Evolutionary conservation across 2,888 invertebrate genomes (phyloP).

Genomic region (Sarcophaga variegata): DNA sequence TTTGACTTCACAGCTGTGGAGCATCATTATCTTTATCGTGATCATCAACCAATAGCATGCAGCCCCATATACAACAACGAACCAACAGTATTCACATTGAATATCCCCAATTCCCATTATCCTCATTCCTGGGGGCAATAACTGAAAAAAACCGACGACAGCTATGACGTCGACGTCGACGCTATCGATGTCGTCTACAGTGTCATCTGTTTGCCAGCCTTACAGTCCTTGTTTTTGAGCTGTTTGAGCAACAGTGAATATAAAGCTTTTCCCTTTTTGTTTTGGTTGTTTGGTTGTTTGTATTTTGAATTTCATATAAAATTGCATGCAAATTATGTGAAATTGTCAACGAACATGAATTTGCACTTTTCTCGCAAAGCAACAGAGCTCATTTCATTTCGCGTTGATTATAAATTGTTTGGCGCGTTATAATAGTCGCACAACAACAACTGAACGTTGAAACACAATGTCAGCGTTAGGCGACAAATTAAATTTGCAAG

Average conservation of each 20-base stretch:
- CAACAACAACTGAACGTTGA: not conserved
- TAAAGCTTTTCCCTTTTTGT: not conserved
- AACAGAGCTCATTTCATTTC: conserved; percentile 75
- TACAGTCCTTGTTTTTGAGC: conserved; percentile 45
- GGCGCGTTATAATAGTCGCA: conserved; percentile 51
- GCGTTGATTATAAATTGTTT: conserved; percentile 73
- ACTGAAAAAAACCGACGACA: conserved; percentile 26
- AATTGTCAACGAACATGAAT: conserved; percentile 81
- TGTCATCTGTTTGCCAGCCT: conserved; percentile 54
- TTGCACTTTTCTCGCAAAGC: conserved; percentile 80
- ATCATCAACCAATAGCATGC: conserved; percentile 14
- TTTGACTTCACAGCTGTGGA: conserved; percentile 63
- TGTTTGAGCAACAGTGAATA: conserved; percentile 34
- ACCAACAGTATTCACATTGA: conserved; percentile 8
- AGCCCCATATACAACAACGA: not conserved
- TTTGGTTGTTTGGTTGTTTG: conserved; percentile 13
- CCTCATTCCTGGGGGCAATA: conserved; percentile 57
- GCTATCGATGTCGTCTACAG: not conserved
- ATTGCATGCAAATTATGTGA: conserved; percentile 75
- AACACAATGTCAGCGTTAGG: conserved; percentile 27
- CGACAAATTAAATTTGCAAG: not conserved
- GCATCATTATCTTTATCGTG: conserved; percentile 17
- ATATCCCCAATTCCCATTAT: conserved; percentile 36
- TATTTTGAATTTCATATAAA: conserved; percentile 52
- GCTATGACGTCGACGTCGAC: conserved; percentile 6